Base-by-base conservation (phyloP, 2,888 invertebrate species). In the Ochropleura leucogaster region DNA sequence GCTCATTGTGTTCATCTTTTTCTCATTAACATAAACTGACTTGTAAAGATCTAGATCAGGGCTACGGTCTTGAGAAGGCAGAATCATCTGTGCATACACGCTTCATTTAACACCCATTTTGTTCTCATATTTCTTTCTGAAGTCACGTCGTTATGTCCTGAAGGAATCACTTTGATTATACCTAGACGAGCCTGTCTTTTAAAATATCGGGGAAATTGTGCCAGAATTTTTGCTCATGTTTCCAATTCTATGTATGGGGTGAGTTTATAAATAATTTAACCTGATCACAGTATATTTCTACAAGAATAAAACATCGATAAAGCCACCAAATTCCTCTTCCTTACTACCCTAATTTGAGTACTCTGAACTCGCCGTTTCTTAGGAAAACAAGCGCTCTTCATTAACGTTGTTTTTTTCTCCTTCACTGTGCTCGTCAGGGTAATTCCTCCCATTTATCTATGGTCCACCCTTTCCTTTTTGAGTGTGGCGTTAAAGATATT, bases 401-500 rank as follows among this genome's bases (percentile, higher is more conserved):
- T 79, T 75, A 66, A n/a, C n/a, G 16, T 16, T 20, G 18, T 46
- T 40, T 67, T 47, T 60, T 55, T 51, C 53, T 53, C 46, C 18
- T 67, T 60, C 53, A 63, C 63, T 72, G 30, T 62, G 30, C 64
- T 63, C 42, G 18, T 55, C 44, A 7, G 10, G 20, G n/a, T 87
- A 87, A 84, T 82, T 78, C 40, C 47, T 74, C 63, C 42, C 72
- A 80, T 85, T 78, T 71, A 75, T 83, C 68, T 75, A 59, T 57
- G 63, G 72, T 79, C 60, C 53, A 71, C 16, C 60, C 53, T 77
- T 77, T 85, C 62, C 75, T 82, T 87, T 88, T 87, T 76, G 75
- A 74, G 67, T 82, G 82, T 80, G 78, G 79, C 85, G 85, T 88
- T 83, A 87, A 89, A 88, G 78, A 85, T 90, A 90, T 88, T 90